Evolutionary conservation across 2,797 vertebrate species (phyloP).

Genomic region (Brotogeris chrysoptera): DNA sequence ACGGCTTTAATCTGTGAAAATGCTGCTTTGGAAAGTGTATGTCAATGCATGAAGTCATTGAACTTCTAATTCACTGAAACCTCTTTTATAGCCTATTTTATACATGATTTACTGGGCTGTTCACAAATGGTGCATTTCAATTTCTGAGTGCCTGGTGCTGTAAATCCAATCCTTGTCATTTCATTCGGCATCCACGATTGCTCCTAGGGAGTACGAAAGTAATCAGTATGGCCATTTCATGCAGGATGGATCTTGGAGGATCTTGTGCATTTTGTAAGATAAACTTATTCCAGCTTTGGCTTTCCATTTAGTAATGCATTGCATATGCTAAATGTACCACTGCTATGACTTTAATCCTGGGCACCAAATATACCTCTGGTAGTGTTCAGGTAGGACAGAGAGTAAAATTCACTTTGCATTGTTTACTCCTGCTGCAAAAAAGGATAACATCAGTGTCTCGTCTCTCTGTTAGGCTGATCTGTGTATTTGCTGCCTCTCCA

Average conservation of each 20-base stretch:
- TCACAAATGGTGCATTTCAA: not conserved
- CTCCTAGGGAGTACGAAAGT: not conserved
- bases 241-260: not conserved
- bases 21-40: not conserved
- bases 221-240: not conserved
- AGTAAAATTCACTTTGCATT: not conserved
- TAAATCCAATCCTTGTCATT: not conserved
- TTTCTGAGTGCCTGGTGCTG: not conserved
- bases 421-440: not conserved
- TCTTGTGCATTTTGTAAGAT: not conserved
- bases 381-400: not conserved
- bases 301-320: not conserved
- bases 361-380: not conserved
- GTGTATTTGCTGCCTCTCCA: not conserved
- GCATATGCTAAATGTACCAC: accelerated
- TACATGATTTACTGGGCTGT: not conserved
- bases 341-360: not conserved
- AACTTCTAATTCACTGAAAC: not conserved
- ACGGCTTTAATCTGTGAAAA: not conserved
- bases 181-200: not conserved
- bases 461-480: not conserved
- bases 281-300: not conserved
- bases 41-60: not conserved
- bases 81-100: not conserved
- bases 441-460: not conserved